phyloP scores from a whole-genome alignment of 2,888 invertebrate species.

The Temnothorax unifasciatus region DNA sequence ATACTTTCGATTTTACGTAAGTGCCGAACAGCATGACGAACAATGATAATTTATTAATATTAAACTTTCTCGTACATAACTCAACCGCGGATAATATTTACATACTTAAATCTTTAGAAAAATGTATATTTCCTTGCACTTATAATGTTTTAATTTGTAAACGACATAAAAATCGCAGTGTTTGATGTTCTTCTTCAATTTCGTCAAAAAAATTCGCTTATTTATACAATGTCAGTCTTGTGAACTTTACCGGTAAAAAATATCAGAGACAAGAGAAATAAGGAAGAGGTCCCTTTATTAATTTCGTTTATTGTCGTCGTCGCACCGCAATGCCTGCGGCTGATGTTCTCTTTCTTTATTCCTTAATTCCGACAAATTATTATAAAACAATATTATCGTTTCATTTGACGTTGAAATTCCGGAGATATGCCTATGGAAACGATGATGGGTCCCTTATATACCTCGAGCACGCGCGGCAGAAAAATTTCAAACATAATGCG shows the following conservation, averaged over 20 bases:
- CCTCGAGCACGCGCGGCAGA: not conserved
- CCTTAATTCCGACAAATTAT: conserved; percentile 79
- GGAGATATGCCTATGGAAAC: conserved; percentile 23
- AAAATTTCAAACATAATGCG: conserved; percentile 21
- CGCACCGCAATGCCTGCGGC: conserved; percentile 33
- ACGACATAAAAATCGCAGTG: not conserved
- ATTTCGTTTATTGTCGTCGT: conserved; percentile 66
- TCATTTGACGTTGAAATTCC: conserved; percentile 72
- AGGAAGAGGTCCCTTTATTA: conserved; percentile 52
- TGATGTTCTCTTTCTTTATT: conserved; percentile 57
- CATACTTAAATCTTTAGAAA: not conserved
- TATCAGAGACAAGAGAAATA: not conserved
- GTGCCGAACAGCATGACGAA: not conserved
- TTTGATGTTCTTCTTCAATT: not conserved
- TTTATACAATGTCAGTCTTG: not conserved
- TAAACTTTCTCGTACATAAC: not conserved
- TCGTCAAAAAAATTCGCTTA: not conserved
- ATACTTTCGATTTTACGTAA: not conserved
- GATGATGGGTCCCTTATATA: not conserved
- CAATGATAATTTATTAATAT: conserved; percentile 19
- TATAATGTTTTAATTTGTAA: not conserved
- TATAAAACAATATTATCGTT: conserved; percentile 82
- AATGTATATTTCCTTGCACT: not conserved
- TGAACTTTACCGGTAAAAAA: not conserved
- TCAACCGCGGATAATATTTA: not conserved